These are phyloP conservation scores for Poeciliopsis infans DNA, from an alignment of 2,797 vertebrate genomes.

Conservation along the genomic window DNA sequence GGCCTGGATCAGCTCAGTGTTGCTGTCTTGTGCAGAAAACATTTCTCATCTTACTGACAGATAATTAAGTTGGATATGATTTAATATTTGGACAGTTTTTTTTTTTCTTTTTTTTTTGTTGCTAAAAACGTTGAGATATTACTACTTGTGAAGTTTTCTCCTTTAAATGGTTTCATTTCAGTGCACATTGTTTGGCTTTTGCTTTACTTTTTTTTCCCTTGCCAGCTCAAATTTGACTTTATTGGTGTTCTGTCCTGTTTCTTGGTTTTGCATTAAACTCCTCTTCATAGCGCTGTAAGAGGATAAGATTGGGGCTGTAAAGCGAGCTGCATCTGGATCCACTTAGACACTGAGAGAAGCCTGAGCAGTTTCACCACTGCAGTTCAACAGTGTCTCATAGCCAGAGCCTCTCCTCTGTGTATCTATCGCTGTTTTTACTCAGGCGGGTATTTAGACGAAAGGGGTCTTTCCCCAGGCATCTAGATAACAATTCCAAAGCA, in stretches of 20 bases:
- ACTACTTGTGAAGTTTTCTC: background rate
- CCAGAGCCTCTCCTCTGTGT: slow-evolving; percentile 66
- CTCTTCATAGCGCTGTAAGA: slow-evolving; percentile 59
- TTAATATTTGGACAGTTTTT: background rate
- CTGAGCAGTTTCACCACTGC: slow-evolving; percentile 52
- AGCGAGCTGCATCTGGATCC: slow-evolving; percentile 78
- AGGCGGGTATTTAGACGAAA: slow-evolving; percentile 45
- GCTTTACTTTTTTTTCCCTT: slow-evolving; percentile 11
- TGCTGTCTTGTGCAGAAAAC: slow-evolving; percentile 19
- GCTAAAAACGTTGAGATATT: background rate
- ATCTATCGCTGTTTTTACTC: slow-evolving; percentile 60
- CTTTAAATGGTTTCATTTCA: background rate
- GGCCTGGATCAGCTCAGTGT: slow-evolving; percentile 27
- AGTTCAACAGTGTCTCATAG: slow-evolving; percentile 43
- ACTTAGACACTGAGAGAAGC: slow-evolving; percentile 75
- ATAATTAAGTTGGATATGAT: slow-evolving; percentile 11
- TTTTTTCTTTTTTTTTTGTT: background rate
- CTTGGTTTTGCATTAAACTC: slow-evolving; percentile 62
- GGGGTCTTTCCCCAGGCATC: slow-evolving; percentile 44
- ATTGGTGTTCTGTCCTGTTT: slow-evolving; percentile 51
- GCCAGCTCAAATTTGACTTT: slow-evolving; percentile 29
- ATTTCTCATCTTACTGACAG: slow-evolving; percentile 7
- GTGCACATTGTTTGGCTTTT: slow-evolving; percentile 12
- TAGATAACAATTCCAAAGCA: slow-evolving; percentile 40
- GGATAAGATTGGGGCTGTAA: slow-evolving; percentile 54